Base-by-base conservation (phyloP, 1,140 invertebrate genomes). In the Drosophila pruinosa region DNA sequence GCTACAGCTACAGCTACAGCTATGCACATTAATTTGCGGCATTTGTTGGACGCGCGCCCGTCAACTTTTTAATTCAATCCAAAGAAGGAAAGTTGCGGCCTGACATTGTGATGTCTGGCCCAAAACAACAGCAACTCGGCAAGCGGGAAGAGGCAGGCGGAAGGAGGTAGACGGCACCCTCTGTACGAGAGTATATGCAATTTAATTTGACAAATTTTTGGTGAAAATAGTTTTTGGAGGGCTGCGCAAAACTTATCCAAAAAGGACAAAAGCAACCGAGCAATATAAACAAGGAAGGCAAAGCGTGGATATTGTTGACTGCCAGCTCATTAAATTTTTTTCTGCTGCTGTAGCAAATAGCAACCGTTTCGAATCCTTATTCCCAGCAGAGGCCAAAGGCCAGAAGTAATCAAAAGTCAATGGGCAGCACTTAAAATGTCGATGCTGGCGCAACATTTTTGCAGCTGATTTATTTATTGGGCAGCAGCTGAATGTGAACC, bases 21-120 rank as follows among this genome's bases (percentile, higher is more conserved):
- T 85, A 83, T 85, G 68, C 68, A 83, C 76, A 83, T 85, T 83
- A 83, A 83, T 83, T 83, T 83, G 68, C 56, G 56, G 64, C 59
- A 70, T 70, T 70, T 64, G 67, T 70, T 70, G 50, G 59, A 39
- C 58, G 65, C 45, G 47, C 47, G 58, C 65, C 58, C 58, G 58
- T 70, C 80, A 85, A 85, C 80, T 83, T 83, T 80, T 83, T 85
- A 83, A 83, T 85, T 83, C 80, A 83, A 85, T 85, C 80, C 71
- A 71, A 65, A 65, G 48, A 61, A 75, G 61, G 17, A 72, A 67
- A 74, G 45, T 64, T 64, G 43, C 56, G 56, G 36, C 43, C 56
- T 43, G 64, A 61, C 64, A 61, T 61, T 68, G 56, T 47, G 36
- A 58, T 34, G 43, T 52, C 56, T 59, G 47, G 31, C 41, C 31